A percentile compares a stretch with the other conserved stretches of the same genome.
Evolutionary conservation across 2,113 vertebrate genomes (phyloP).

Genomic region (Tretioscincus oriximinensis): DNA sequence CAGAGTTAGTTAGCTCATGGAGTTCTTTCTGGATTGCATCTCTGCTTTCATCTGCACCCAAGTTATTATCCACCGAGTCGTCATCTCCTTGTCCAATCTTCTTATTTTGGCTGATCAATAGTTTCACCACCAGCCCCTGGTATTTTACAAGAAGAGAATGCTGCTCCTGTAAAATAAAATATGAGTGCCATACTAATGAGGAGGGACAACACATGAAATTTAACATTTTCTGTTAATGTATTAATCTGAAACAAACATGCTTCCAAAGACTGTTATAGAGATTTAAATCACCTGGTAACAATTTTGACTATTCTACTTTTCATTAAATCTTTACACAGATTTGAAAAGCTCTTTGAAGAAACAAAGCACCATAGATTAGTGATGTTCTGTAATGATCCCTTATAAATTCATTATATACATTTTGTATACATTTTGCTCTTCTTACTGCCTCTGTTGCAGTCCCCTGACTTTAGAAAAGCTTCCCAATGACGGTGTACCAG

Average conservation of each 20-base stretch:
- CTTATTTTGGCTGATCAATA: slow-evolving; percentile 82
- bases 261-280: too few species aligned
- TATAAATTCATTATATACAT: neutral
- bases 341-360: neutral
- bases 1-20: slow-evolving; percentile 72
- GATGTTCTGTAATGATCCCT: neutral
- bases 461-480: too few species aligned
- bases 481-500: too few species aligned
- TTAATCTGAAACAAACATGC: neutral
- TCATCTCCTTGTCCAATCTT: slow-evolving; percentile 74
- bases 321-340: neutral
- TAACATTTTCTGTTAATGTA: neutral
- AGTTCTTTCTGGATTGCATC: slow-evolving; percentile 78
- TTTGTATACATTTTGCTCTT: neutral
- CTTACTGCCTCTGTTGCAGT: neutral
- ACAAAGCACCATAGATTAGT: neutral
- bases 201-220: neutral
- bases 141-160: slow-evolving; percentile 84
- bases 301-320: neutral
- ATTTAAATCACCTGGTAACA: too few species aligned
- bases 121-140: slow-evolving; percentile 92
- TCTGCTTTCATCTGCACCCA: slow-evolving; percentile 67
- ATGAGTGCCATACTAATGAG: neutral
- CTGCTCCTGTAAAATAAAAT: slow-evolving; percentile 80
- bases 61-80: slow-evolving; percentile 53